phyloP scores from a whole-genome alignment of 2,113 vertebrate genomes.

The Nesoenas mayeri region DNA sequence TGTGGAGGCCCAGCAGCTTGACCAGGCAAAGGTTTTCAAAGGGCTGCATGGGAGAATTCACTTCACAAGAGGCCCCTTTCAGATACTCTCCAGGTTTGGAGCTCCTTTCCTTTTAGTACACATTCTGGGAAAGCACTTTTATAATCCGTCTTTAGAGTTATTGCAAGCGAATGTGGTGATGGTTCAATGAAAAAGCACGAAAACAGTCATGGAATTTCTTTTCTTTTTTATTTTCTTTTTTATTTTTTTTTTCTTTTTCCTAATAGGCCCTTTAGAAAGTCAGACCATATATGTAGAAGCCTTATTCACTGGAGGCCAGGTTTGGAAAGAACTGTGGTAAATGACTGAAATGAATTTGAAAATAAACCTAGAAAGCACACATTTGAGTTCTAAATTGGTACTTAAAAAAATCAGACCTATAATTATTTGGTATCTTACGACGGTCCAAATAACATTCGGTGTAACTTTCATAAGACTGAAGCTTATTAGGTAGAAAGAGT shows the following conservation, averaged over 20 bases:
- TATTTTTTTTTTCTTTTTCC: background rate
- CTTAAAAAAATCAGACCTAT: background rate
- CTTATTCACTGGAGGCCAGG: conserved; percentile 32
- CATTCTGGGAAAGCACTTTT: conserved; percentile 38
- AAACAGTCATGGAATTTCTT: conserved; percentile 54
- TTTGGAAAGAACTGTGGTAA: conserved; percentile 17
- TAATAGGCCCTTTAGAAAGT: conserved; percentile 52
- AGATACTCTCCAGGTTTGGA: conserved; percentile 47
- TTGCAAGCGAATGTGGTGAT: background rate
- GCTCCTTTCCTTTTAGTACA: conserved; percentile 28
- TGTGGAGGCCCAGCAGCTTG: conserved; percentile 14
- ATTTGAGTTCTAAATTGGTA: background rate
- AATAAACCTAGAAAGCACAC: conserved; percentile 14
- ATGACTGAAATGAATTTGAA: conserved; percentile 22
- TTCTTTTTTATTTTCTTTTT: background rate
- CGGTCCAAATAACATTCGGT: background rate
- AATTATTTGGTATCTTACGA: background rate
- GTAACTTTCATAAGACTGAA: background rate
- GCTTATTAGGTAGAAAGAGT: background rate
- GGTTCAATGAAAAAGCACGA: conserved; percentile 54
- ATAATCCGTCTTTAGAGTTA: conserved; percentile 50
- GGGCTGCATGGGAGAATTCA: conserved; percentile 33
- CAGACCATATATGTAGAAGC: conserved; percentile 35
- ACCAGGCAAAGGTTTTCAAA: conserved; percentile 39
- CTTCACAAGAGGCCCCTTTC: conserved; percentile 51